Base-by-base conservation (phyloP, 2,113 vertebrate genomes). In the Sinocyclocheilus maitianheensis region DNA sequence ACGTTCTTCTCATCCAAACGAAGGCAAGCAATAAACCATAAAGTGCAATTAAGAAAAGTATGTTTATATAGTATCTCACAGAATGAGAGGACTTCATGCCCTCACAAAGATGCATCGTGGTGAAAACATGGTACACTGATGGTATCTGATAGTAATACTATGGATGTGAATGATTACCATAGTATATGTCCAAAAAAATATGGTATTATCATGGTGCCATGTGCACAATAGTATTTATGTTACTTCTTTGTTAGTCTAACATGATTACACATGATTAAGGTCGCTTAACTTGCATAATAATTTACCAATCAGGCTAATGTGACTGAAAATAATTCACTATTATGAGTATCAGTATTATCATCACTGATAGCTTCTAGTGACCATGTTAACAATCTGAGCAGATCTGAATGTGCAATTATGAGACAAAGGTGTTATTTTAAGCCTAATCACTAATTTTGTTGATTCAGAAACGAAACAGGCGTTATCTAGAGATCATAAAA, bases 1-100 rank as follows among this genome's bases (percentile, higher is more conserved):
- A 91, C 10, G 91, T 89, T 93, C 92, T 94, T 93, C 93, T 93
- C 87, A 92, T 90, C 91, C 93, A 91, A 87, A 91, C 86, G 86
- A 90, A 84, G 84, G 91, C 85, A 90, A 91, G 91, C 89, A 80
- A 88, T 87, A 90, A 78, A 93, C 62, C 88, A 90, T 8, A 46
- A 75, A 14, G 22, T 75, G 40, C 43, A 75, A 24, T 46, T 24
- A 75, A 75, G 11, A 24, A 46, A 74, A 46, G 22, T 7, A 37
- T 37, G 16, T 24, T 22, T 55, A 74, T 12, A 74, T 0, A 12
- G 4, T 43, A 43, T 43, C 18, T 72, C 40, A 74, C 9, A 74
- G 55, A 55, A 58, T 58, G 55, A 22, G 18, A 71, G 72, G 72
- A 48, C 71, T n/a, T 74, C 5, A 46, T 3, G 11, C 10, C 40